These are phyloP conservation scores for Caprella mutica DNA, from an alignment of 2,888 invertebrate genomes.

Conservation along the genomic window DNA sequence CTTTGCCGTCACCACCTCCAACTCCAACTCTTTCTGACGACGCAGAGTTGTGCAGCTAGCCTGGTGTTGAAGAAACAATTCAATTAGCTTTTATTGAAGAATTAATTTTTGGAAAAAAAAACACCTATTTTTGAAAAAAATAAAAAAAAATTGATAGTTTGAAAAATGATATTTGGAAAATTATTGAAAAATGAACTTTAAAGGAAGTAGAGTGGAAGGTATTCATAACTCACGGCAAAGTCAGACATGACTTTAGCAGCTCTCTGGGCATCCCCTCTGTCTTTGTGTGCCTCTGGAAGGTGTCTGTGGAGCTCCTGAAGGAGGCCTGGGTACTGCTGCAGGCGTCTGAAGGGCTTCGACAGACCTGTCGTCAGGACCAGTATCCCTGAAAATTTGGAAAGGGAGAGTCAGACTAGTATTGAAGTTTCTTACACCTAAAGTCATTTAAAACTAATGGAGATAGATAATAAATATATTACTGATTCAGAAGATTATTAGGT, in stretches of 20 bases:
- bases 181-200: no score
- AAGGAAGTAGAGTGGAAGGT: no score
- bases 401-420: no score
- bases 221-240: slow-evolving; percentile 61
- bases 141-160: no score
- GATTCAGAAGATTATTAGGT: no score
- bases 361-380: slow-evolving; percentile 81
- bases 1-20: slow-evolving; percentile 71
- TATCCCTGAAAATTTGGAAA: slow-evolving; percentile 70
- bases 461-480: neutral
- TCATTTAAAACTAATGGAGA: neutral
- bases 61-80: slow-evolving; percentile 43
- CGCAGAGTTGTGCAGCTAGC: slow-evolving; percentile 73
- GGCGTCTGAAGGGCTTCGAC: slow-evolving; percentile 85
- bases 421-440: no score
- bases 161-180: no score
- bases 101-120: neutral
- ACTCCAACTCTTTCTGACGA: slow-evolving; percentile 86
- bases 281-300: slow-evolving; percentile 87
- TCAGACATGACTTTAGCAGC: slow-evolving; percentile 90
- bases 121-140: neutral
- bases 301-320: slow-evolving; percentile 90
- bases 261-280: slow-evolving; percentile 91
- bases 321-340: slow-evolving; percentile 72
- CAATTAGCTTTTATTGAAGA: neutral